Percentiles rank a stretch among this genome's conserved stretches.
phyloP scores from a whole-genome alignment of 2,113 vertebrate genomes.

The Cyprinodon brontotheroides region DNA sequence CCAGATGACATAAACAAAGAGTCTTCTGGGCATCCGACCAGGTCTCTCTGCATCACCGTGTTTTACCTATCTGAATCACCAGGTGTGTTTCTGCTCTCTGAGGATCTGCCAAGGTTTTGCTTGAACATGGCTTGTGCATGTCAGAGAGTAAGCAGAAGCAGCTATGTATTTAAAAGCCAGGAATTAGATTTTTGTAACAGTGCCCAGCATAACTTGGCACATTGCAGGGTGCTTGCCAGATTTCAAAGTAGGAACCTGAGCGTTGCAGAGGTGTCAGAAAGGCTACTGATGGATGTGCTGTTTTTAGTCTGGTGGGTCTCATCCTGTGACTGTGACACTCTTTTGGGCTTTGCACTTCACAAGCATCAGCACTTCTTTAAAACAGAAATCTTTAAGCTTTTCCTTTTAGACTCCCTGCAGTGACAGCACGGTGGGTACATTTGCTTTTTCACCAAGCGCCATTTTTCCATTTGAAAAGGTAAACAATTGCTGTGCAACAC shows the following conservation, averaged over 20 bases:
- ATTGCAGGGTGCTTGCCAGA: slow-evolving; percentile 22
- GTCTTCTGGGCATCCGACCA: slow-evolving; percentile 52
- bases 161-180: slow-evolving; percentile 34
- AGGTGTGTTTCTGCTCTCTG: slow-evolving; percentile 40
- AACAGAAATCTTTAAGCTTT: slow-evolving; percentile 45
- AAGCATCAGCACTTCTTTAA: slow-evolving; percentile 17
- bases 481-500: slow-evolving; percentile 60
- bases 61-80: slow-evolving; percentile 10
- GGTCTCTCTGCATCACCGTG: slow-evolving; percentile 1
- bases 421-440: slow-evolving; percentile 13
- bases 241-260: slow-evolving; percentile 26
- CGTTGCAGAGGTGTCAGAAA: slow-evolving; percentile 22
- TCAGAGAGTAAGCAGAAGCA: slow-evolving; percentile 20
- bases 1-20: slow-evolving; percentile 39
- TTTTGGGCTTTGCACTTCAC: slow-evolving; percentile 16
- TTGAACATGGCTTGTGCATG: slow-evolving; percentile 19
- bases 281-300: slow-evolving; percentile 50
- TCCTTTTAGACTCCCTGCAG: slow-evolving; percentile 33
- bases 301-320: slow-evolving; percentile 36
- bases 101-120: slow-evolving; percentile 29
- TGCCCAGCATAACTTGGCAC: slow-evolving; percentile 31
- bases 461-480: slow-evolving; percentile 46
- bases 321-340: slow-evolving; percentile 51
- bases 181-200: slow-evolving; percentile 10
- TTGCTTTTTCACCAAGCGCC: slow-evolving; percentile 33